Conservation (phyloP, 2,797 vertebrate species). For the Dryobates pubescens region DNA sequence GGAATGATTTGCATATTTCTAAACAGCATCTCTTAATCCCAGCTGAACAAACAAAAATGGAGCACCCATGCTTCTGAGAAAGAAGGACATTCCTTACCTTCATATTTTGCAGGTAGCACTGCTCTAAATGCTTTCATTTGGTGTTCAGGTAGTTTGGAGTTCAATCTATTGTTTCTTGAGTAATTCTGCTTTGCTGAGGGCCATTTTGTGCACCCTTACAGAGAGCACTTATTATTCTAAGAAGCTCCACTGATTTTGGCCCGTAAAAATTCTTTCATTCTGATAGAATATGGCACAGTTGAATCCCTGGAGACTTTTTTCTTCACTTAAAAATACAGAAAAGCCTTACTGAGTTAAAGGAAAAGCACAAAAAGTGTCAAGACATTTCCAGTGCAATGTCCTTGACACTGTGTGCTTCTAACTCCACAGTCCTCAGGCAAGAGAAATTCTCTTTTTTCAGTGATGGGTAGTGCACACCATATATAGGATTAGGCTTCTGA, state of each 20-base stretch:
- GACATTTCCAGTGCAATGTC: neutral
- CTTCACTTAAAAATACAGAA: neutral
- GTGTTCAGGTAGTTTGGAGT: neutral
- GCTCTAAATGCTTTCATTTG: neutral
- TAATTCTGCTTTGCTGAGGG: neutral
- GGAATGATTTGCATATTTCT: neutral
- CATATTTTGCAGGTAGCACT: neutral
- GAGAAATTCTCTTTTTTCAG: neutral
- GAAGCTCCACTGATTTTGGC: neutral
- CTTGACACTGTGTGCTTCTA: neutral
- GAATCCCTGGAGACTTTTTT: neutral
- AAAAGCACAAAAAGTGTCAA: neutral
- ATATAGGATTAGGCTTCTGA: neutral
- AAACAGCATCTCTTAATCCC: neutral
- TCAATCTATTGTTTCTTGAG: neutral
- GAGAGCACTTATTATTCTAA: neutral
- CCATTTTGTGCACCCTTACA: constrained; percentile 1
- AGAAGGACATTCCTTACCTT: neutral
- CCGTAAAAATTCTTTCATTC: neutral
- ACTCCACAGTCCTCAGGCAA: neutral
- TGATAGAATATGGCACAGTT: neutral
- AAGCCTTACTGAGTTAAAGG: neutral
- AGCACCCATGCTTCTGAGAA: neutral
- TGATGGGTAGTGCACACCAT: neutral
- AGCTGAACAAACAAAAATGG: neutral